Base-by-base conservation (phyloP, 1,140 invertebrate genomes). In the Drosophila trapezifrons region DNA sequence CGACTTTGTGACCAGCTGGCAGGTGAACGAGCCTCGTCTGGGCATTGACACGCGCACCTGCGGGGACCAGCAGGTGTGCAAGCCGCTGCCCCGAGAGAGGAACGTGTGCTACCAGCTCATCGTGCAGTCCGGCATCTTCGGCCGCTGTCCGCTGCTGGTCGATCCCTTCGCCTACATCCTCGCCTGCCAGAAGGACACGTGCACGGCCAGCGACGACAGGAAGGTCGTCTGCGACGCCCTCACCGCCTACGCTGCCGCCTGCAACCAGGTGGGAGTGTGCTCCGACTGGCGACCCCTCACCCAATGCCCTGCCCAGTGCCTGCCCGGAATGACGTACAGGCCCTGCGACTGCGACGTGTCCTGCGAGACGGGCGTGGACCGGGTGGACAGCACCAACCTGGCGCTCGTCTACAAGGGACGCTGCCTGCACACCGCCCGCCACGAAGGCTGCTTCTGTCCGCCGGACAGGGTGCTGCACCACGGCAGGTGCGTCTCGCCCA, bases 381-480 rank as follows among this genome's bases (percentile, higher is more conserved):
- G 57, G 15, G 57, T 59, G 43, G 57, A 59, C 29, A 18, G 5
- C 18, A 59, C 18, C 29, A 46, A 59, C 7, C 18, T 59, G 43
- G 57, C 20, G 27, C 9, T 59, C 5, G 47, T 59, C 29, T 59
- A 12, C 29, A 59, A 47, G 57, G 57, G 57, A 12, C 57, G 57
- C 29, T 59, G 57, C 29, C 29, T 59, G 43, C 57, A 59, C 29
- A 25, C 57, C 4, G 29, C 43, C 17, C 57, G 57, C 15, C 57
- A 59, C 5, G 57, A 59, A 4, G 57, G 57, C 25, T 59, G 57
- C 43, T 59, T 59, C 43, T 59, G 57, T n/a, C 57, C 57, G 13
- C 13, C 42, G 13, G 43, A 59, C 18, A 46, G 22, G 29, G 57
- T 59, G 17, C 57, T 47, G 8, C 57, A 59, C 18, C 43, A 59